phyloP scores from a whole-genome alignment of 2,113 vertebrate genomes.

The Microcebus murinus region DNA sequence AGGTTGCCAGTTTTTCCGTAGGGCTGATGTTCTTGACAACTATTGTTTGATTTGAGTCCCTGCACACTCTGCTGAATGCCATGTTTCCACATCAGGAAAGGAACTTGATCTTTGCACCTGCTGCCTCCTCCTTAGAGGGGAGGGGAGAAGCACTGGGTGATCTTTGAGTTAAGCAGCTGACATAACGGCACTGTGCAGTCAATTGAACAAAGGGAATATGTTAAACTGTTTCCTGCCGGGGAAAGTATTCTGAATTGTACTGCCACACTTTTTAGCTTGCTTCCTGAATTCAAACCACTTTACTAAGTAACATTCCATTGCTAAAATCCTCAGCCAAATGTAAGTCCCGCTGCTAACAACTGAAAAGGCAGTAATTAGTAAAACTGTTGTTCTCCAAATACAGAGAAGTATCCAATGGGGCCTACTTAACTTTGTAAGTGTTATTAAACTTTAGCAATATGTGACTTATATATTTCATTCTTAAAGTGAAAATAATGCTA shows the following conservation, averaged over 20 bases:
- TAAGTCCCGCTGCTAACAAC: background rate
- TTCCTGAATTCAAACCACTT: slow-evolving; percentile 31
- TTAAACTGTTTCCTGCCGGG: slow-evolving; percentile 61
- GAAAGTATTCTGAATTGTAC: slow-evolving; percentile 44
- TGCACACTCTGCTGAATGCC: slow-evolving; percentile 66
- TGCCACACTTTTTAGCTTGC: slow-evolving; percentile 30
- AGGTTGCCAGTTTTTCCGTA: background rate
- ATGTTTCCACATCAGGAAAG: slow-evolving; percentile 59
- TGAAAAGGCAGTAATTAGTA: slow-evolving; percentile 49
- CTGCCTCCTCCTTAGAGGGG: slow-evolving; percentile 62
- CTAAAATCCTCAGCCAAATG: slow-evolving; percentile 29
- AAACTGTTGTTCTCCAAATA: slow-evolving; percentile 5
- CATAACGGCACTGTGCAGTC: background rate
- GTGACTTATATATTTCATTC: slow-evolving; percentile 17
- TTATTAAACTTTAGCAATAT: slow-evolving; percentile 21
- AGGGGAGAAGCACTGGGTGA: background rate
- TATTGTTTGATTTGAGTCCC: slow-evolving; percentile 60
- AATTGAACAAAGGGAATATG: slow-evolving; percentile 43
- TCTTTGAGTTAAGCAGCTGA: slow-evolving; percentile 46
- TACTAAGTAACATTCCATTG: slow-evolving; percentile 30
- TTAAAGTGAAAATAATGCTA: slow-evolving; percentile 16
- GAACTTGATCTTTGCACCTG: slow-evolving; percentile 66
- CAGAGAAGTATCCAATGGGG: background rate
- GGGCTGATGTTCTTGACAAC: slow-evolving; percentile 65
- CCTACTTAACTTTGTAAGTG: background rate